Evolutionary conservation across 2,888 invertebrate species (phyloP).

Genomic region (Holacanthella duospinosa): DNA sequence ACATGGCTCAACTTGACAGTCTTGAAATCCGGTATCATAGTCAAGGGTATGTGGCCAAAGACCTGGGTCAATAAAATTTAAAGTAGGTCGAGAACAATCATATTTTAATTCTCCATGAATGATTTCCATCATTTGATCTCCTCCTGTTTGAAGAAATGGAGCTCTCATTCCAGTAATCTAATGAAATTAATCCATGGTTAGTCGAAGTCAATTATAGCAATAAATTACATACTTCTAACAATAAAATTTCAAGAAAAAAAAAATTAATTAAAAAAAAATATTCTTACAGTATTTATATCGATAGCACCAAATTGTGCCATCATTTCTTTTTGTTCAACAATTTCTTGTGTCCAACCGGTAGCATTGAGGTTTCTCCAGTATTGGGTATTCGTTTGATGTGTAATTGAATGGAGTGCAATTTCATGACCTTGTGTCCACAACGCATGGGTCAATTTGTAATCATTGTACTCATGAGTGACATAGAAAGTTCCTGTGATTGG

Average conservation of each 20-base stretch:
- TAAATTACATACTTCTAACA: too few species aligned
- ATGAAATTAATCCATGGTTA: too few species aligned
- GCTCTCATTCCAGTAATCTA: slow-evolving; percentile 45
- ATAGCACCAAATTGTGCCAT: slow-evolving; percentile 51
- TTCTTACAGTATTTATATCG: slow-evolving; percentile 16
- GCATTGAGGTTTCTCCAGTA: slow-evolving; percentile 26
- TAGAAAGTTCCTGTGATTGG: slow-evolving; percentile 56
- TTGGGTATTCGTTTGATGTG: slow-evolving; percentile 24
- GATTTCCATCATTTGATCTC: slow-evolving; percentile 51
- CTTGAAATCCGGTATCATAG: slow-evolving; percentile 43
- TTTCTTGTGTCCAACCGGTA: slow-evolving; percentile 44
- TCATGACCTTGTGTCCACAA: slow-evolving; percentile 53
- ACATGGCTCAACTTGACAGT: slow-evolving; percentile 46
- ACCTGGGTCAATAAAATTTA: slow-evolving; percentile 42
- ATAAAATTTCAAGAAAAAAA: too few species aligned
- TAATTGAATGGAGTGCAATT: slow-evolving; percentile 59
- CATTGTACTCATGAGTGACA: slow-evolving; percentile 61
- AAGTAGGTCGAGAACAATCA: slow-evolving; percentile 55
- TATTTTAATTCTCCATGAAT: slow-evolving; percentile 49
- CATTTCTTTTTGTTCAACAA: slow-evolving; percentile 50
- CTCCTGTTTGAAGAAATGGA: slow-evolving; percentile 51
- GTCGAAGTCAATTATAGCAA: too few species aligned
- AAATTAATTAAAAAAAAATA: too few species aligned
- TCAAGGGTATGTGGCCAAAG: slow-evolving; percentile 62
- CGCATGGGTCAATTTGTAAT: slow-evolving; percentile 53